A percentile compares a stretch with the other conserved stretches of the same genome.
Conservation (phyloP, 2,797 vertebrate genomes). For the Taenioides sp. region DNA sequence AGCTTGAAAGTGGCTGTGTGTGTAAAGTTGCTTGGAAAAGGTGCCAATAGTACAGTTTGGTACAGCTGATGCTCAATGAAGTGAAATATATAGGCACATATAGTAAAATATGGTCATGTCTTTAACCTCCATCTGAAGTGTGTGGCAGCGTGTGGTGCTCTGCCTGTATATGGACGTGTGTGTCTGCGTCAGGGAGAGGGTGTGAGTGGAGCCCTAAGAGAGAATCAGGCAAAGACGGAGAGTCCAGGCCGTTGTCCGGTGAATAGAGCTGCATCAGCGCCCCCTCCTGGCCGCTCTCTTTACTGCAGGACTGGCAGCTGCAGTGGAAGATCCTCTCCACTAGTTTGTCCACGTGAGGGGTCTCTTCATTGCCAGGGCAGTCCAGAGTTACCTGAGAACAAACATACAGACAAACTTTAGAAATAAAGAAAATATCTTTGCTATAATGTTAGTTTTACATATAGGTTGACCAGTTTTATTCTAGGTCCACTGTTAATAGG, state of each 20-base stretch:
- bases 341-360: constrained; percentile 91
- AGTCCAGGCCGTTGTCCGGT: constrained; percentile 69
- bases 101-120: too few relatives aligned
- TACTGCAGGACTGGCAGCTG: constrained; percentile 96
- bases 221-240: constrained; percentile 59
- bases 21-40: constrained; percentile 57
- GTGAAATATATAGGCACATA: not conserved
- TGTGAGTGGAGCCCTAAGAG: constrained; percentile 59
- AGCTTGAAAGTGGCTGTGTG: constrained; percentile 26
- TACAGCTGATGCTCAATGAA: constrained; percentile 43
- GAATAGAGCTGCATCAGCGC: constrained; percentile 88
- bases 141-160: constrained; percentile 72
- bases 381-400: constrained; percentile 88
- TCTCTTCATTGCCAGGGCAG: constrained; percentile 86
- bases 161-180: constrained; percentile 53
- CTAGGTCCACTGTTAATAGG: not conserved
- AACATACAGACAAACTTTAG: not conserved
- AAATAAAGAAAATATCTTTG: too few relatives aligned
- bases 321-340: constrained; percentile 96
- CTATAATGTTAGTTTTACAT: too few relatives aligned
- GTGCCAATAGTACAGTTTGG: constrained; percentile 59
- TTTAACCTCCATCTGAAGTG: constrained; percentile 72
- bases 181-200: constrained; percentile 55
- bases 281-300: constrained; percentile 87
- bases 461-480: too few relatives aligned